phyloP scores from a whole-genome alignment of 53 echinoderm and acorn worm genomes.

The Arbacia lixula region DNA sequence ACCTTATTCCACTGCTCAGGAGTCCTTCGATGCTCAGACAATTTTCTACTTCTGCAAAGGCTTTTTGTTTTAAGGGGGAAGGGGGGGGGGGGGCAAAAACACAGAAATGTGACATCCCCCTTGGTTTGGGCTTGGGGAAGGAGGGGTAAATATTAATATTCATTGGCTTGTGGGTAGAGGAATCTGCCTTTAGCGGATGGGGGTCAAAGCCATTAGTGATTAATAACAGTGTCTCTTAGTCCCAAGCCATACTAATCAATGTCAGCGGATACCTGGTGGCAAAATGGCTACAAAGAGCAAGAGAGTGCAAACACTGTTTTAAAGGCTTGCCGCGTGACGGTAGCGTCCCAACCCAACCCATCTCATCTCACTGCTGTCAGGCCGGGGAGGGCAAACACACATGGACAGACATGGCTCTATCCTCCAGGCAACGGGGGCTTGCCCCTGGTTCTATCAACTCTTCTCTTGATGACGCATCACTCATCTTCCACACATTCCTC shows the following conservation, averaged over 20 bases:
- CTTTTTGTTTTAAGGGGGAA: not conserved
- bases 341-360: no score
- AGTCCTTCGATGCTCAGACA: not conserved
- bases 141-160: slow-evolving; percentile 40
- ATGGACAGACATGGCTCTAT: no score
- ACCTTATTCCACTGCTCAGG: slow-evolving; percentile 9
- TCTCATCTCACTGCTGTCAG: no score
- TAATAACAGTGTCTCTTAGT: slow-evolving; percentile 54
- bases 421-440: no score
- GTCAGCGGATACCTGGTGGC: slow-evolving; percentile 52
- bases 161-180: slow-evolving; percentile 39
- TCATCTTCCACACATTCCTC: no score
- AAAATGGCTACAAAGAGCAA: no score
- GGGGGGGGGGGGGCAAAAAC: not conserved
- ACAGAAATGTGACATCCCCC: slow-evolving; percentile 12
- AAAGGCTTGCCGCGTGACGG: no score
- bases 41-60: not conserved
- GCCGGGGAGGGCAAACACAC: no score
- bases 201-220: slow-evolving; percentile 64
- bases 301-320: no score
- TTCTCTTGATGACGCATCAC: no score
- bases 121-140: not conserved
- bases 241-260: slow-evolving; percentile 61
- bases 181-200: slow-evolving; percentile 20
- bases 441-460: no score